phyloP scores from a whole-genome alignment of 35 echinoderm and acorn worm genomes.

The Anneissia japonica region DNA sequence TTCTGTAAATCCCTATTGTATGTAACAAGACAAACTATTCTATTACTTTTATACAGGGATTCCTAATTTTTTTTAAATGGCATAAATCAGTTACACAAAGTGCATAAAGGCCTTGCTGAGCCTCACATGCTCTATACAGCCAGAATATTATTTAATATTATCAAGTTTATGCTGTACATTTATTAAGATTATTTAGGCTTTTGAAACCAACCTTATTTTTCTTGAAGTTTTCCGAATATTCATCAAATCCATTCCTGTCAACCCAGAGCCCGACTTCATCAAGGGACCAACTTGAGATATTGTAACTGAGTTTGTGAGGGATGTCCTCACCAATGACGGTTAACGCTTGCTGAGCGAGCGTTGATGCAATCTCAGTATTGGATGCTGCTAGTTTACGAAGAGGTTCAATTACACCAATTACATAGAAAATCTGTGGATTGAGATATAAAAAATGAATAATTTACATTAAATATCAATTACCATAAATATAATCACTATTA shows the following conservation, averaged over 20 bases:
- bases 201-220: background rate
- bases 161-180: background rate
- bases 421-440: conserved; percentile 69
- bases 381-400: conserved; percentile 67
- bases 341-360: conserved; percentile 76
- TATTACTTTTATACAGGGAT: no score
- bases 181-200: background rate
- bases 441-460: background rate
- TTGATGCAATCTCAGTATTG: conserved; percentile 94
- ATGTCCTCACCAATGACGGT: conserved; percentile 81
- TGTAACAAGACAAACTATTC: no score
- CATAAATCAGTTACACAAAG: no score
- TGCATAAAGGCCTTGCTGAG: no score
- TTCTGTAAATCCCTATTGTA: no score
- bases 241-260: conserved; percentile 37
- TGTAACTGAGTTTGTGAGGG: conserved; percentile 81
- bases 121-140: no score
- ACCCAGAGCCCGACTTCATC: conserved; percentile 94
- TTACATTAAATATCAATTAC: background rate
- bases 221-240: background rate
- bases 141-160: no score
- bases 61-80: no score
- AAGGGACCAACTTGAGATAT: conserved; percentile 84
- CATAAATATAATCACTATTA: no score
- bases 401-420: conserved; percentile 63